Percentiles rank a stretch among this genome's conserved stretches.
Conservation (phyloP, 2,113 vertebrate species). For the Otocyon megalotis region DNA sequence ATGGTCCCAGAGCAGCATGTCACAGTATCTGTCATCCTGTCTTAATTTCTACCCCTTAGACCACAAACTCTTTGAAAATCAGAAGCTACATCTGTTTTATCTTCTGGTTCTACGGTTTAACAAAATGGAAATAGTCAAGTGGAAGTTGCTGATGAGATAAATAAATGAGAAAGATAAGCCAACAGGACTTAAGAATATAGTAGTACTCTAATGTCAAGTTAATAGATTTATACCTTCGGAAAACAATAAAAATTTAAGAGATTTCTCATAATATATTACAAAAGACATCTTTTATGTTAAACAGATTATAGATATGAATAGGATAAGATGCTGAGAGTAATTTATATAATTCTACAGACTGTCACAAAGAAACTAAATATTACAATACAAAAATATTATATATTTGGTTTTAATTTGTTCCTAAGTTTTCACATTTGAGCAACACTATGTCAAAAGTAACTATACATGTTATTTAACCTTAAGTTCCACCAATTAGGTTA, state of each 20-base stretch:
- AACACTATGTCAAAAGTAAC: slow-evolving; percentile 48
- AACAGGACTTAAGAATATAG: background rate
- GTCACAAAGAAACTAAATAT: slow-evolving; percentile 23
- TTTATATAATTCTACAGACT: background rate
- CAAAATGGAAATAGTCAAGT: background rate
- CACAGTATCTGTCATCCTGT: background rate
- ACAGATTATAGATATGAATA: background rate
- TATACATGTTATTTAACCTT: background rate
- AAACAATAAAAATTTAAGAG: background rate
- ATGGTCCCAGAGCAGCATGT: background rate
- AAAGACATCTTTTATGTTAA: slow-evolving; percentile 31
- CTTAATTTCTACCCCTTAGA: background rate
- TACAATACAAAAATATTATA: background rate
- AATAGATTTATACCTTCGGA: background rate
- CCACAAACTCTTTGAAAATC: background rate
- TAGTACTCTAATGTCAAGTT: background rate
- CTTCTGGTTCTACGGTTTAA: slow-evolving; percentile 15
- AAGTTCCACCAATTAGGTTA: slow-evolving; percentile 17
- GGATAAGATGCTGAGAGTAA: background rate
- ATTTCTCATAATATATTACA: background rate
- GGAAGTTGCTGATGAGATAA: background rate
- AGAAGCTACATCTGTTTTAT: background rate
- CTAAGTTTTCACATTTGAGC: slow-evolving; percentile 15
- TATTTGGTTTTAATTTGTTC: background rate
- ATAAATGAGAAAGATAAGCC: background rate